These are phyloP conservation scores for Tetheella fluctuosa DNA, from an alignment of 2,888 invertebrate genomes.

Conservation along the genomic window DNA sequence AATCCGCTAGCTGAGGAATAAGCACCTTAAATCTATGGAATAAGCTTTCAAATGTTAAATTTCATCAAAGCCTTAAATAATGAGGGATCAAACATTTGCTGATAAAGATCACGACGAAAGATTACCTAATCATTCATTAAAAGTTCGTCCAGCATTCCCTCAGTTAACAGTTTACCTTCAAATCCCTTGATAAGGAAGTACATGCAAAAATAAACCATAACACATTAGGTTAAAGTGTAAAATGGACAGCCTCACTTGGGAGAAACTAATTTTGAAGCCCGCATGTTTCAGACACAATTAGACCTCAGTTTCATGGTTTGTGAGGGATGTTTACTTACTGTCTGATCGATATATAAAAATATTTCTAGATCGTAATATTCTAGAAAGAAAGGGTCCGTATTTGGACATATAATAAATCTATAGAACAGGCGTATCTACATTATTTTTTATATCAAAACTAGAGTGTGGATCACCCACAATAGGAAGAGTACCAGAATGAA, in stretches of 20 bases:
- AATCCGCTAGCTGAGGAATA: too few relatives aligned
- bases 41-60: background rate
- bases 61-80: slow-evolving; percentile 12
- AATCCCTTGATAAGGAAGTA: slow-evolving; percentile 16
- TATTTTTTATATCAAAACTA: too few relatives aligned
- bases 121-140: too few relatives aligned
- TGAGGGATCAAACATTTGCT: background rate
- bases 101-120: background rate
- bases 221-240: slow-evolving; percentile 7
- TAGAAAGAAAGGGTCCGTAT: too few relatives aligned
- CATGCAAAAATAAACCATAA: slow-evolving; percentile 21
- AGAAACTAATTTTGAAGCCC: slow-evolving; percentile 54
- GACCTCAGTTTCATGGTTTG: background rate
- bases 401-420: too few relatives aligned
- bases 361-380: background rate
- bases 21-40: background rate
- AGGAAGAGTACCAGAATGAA: too few relatives aligned
- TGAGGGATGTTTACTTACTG: too few relatives aligned
- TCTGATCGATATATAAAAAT: too few relatives aligned
- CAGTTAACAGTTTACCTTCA: slow-evolving; percentile 13
- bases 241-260: slow-evolving; percentile 15
- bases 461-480: too few relatives aligned
- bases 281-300: slow-evolving; percentile 48
- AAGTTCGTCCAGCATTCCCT: background rate
- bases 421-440: too few relatives aligned